phyloP scores from a whole-genome alignment of 2,888 invertebrate genomes.

The Sturmia bella region DNA sequence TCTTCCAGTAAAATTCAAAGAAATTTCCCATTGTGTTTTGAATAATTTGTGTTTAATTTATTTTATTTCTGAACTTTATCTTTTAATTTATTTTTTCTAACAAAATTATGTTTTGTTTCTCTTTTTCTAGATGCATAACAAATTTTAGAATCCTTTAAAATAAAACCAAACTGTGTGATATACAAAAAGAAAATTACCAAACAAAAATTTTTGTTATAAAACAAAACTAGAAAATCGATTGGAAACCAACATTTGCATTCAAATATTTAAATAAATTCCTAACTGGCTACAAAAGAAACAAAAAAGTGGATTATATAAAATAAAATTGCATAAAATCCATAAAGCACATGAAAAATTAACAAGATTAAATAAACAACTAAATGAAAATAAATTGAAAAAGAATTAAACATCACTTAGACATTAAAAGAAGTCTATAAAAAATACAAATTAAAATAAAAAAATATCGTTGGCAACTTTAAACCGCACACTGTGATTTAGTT shows the following conservation, averaged over 20 bases:
- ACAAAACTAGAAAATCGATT: conserved; percentile 22
- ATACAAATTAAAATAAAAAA: conserved; percentile 4
- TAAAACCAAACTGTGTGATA: conserved; percentile 49
- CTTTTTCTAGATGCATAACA: conserved; percentile 29
- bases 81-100: background rate
- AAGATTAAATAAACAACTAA: conserved; percentile 12
- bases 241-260: conserved; percentile 2
- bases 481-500: conserved; percentile 34
- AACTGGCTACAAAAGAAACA: background rate
- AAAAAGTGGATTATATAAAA: conserved; percentile 2
- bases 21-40: too few species aligned
- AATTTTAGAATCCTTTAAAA: conserved; percentile 10
- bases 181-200: background rate
- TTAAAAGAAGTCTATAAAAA: background rate
- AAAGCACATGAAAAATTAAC: conserved; percentile 21
- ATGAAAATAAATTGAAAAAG: conserved; percentile 5
- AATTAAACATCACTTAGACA: conserved; percentile 6
- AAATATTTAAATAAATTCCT: conserved; percentile 43
- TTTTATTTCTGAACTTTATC: background rate
- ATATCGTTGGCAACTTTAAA: conserved; percentile 21
- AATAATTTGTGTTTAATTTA: background rate
- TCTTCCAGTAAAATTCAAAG: too few species aligned
- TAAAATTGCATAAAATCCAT: background rate
- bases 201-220: background rate
- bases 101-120: background rate